phyloP scores from a whole-genome alignment of 2,888 invertebrate genomes.

The Ametastegia equiseti region DNA sequence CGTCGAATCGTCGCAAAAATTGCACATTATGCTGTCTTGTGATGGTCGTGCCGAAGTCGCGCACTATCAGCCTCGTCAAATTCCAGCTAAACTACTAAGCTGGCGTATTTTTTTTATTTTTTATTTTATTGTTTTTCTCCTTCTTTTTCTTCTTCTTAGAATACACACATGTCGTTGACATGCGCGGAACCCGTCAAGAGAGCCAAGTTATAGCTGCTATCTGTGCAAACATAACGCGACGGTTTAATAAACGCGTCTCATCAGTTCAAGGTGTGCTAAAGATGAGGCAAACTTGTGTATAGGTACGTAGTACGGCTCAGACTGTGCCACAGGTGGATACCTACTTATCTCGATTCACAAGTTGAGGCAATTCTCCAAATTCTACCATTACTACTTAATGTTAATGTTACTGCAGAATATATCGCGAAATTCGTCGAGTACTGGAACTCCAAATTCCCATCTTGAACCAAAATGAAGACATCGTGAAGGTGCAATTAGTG shows the following conservation, averaged over 20 bases:
- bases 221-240: slow-evolving; percentile 34
- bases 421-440: too few relatives aligned
- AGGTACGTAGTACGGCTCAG: background rate
- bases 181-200: background rate
- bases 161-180: background rate
- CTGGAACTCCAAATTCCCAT: too few relatives aligned
- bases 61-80: background rate
- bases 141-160: slow-evolving; percentile 1
- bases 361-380: background rate
- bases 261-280: background rate
- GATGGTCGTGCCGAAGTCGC: background rate
- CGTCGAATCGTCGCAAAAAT: too few relatives aligned
- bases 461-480: too few relatives aligned
- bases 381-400: background rate
- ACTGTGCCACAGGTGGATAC: background rate
- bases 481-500: too few relatives aligned
- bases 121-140: background rate
- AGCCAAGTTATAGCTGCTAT: slow-evolving; percentile 22
- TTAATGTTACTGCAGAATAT: too few relatives aligned
- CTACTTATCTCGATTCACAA: background rate
- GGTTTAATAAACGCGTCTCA: slow-evolving; percentile 13
- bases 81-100: background rate
- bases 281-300: background rate
- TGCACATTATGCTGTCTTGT: background rate
- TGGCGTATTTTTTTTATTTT: background rate